phyloP scores from a whole-genome alignment of 2,113 vertebrate genomes.

The Notiomystis cincta region DNA sequence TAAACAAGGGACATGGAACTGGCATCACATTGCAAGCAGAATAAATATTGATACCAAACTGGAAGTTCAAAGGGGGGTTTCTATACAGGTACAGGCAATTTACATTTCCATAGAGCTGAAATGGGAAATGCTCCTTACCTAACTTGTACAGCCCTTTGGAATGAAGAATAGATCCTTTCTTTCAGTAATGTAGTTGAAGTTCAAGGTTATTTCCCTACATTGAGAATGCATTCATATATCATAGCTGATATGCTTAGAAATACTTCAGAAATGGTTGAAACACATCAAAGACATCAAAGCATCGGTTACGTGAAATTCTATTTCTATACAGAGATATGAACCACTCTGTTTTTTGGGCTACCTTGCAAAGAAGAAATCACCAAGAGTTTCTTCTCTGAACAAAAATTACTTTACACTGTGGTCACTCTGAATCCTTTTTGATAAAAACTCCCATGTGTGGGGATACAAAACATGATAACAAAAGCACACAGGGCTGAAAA shows the following conservation, averaged over 20 bases:
- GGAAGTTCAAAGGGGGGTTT: not conserved
- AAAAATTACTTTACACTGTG: not conserved
- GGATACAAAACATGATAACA: not conserved
- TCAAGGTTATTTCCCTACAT: not conserved
- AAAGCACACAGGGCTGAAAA: not conserved
- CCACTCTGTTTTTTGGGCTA: not conserved
- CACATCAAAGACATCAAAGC: not conserved
- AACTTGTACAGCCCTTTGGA: not conserved
- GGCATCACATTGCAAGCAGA: not conserved
- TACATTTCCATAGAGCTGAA: not conserved
- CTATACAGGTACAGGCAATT: not conserved
- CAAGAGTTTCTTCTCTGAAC: not conserved
- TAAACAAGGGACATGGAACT: not conserved
- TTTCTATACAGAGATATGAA: not conserved
- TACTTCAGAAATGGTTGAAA: not conserved
- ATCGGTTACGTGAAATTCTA: not conserved
- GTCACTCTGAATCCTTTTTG: not conserved
- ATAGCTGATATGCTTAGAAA: not conserved
- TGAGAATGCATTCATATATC: not conserved
- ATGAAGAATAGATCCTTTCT: not conserved
- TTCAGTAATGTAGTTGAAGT: not conserved
- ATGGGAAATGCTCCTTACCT: not conserved
- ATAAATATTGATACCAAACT: not conserved
- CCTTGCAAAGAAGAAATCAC: not conserved
- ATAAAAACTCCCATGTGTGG: not conserved